These are phyloP conservation scores for Discoglossus pictus DNA, from an alignment of 2,797 vertebrate genomes.

Conservation along the genomic window DNA sequence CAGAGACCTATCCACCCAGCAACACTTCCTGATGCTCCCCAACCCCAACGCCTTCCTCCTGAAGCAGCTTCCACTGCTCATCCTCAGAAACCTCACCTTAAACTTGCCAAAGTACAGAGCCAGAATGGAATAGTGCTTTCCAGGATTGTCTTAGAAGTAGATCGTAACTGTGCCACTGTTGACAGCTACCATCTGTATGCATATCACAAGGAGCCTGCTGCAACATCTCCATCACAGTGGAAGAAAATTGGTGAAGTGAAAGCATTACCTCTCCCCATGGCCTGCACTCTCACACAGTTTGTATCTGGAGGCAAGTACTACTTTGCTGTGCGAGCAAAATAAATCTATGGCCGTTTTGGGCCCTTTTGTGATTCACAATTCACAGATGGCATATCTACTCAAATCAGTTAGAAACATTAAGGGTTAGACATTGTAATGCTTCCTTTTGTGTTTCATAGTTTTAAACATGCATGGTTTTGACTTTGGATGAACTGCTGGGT, in stretches of 20 bases:
- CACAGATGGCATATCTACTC: constrained; percentile 88
- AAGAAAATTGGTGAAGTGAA: constrained; percentile 98
- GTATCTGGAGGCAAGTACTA: constrained; percentile 97
- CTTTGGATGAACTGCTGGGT: constrained; percentile 68
- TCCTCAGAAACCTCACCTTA: constrained; percentile 95
- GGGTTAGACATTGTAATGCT: constrained; percentile 48
- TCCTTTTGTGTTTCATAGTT: constrained; percentile 54
- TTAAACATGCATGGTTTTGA: constrained; percentile 71
- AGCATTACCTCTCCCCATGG: constrained; percentile 94
- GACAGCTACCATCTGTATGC: constrained; percentile 98
- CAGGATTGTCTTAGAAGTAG: constrained; percentile 92
- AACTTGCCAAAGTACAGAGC: constrained; percentile 92
- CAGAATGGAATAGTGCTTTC: constrained; percentile 96
- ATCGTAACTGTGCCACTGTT: constrained; percentile 87
- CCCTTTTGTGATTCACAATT: constrained; percentile 98
- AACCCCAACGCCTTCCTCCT: constrained; percentile 79
- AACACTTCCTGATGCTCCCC: constrained; percentile 77
- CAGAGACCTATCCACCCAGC: constrained; percentile 74
- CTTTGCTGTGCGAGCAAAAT: constrained; percentile 95
- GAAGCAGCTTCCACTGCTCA: constrained; percentile 85
- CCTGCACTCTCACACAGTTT: constrained; percentile 97
- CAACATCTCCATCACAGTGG: constrained; percentile 83
- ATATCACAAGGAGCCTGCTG: constrained; percentile 90
- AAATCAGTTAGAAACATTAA: constrained; percentile 70
- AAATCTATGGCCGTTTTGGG: constrained; percentile 94